Base-by-base conservation (phyloP, 53 echinoderm and acorn worm species). In the Astropecten irregularis region DNA sequence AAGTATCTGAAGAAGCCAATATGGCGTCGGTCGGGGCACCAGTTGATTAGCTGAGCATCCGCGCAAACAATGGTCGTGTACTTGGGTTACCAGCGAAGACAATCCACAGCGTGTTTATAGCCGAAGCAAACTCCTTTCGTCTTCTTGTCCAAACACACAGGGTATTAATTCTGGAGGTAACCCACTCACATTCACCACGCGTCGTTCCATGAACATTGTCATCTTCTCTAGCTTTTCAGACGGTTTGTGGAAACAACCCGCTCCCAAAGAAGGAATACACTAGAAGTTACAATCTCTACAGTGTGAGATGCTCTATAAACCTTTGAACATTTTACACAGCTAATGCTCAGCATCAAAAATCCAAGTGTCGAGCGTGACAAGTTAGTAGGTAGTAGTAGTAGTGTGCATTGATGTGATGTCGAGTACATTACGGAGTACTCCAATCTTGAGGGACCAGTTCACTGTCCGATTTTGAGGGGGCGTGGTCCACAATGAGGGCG, bases 401-500 rank as follows among this genome's bases (percentile, higher is more conserved):
- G 79, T 79, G 79, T 56, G 30, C 22, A 22, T 51, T 20, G n/a
- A 71, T 4, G 35, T 19, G 14, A 22, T 36, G 40, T 51, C 44
- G 59, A 58, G 46, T 77, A 77, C 32, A 62, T 3, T 19, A 29
- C 3, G 23, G 21, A 46, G 48, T 62, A 29, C 61, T 46, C 23
- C 25, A 9, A 42, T 79, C 48, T 18, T 60, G 10, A 27, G 35
- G 79, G 48, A n/a, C 79, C 62, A 79, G 27, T n/a, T 11, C 30
- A 49, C 9, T 61, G 79, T 79, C 61, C 79, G 79, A 61, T 60
- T 42, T 46, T 31, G 19, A 60, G 77, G 74, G 72, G 76, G 58
- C 74, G 27, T 48, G 79, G 79, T 79, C 79, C 79, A 79, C 62
- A 60, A 47, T 46, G 5, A 79, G 79, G 79, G 79, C 79, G 48